These are phyloP conservation scores for Patella caerulea DNA, from an alignment of 2,888 invertebrate genomes.

Conservation along the genomic window DNA sequence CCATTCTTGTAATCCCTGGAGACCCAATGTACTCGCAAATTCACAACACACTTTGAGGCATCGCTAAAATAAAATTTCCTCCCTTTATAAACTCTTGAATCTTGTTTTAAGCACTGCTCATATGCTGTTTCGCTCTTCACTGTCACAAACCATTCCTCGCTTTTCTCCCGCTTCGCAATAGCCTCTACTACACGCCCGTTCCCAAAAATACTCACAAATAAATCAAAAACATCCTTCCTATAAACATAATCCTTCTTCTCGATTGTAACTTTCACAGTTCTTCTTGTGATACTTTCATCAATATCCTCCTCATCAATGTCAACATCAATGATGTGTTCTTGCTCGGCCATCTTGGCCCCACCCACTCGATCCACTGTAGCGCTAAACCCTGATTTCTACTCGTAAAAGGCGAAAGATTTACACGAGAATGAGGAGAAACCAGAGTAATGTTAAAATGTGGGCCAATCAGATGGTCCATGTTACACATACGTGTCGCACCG, in stretches of 20 bases:
- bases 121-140: neutral
- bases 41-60: neutral
- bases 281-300: neutral
- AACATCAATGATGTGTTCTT: neutral
- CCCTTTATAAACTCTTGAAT: no score
- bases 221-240: neutral
- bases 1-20: neutral
- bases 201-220: neutral
- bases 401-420: no score
- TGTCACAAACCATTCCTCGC: neutral
- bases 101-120: no score
- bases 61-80: neutral
- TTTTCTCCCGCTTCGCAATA: neutral
- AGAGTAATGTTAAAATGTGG: no score
- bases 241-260: neutral
- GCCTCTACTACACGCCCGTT: neutral
- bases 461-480: no score
- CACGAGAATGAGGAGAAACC: no score
- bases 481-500: no score
- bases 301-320: neutral
- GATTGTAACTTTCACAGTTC: neutral
- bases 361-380: no score
- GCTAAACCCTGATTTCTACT: no score
- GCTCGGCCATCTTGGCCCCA: no score
- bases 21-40: neutral